These are phyloP conservation scores for Palloptera scutellata DNA, from an alignment of 2,888 invertebrate species.

Conservation along the genomic window DNA sequence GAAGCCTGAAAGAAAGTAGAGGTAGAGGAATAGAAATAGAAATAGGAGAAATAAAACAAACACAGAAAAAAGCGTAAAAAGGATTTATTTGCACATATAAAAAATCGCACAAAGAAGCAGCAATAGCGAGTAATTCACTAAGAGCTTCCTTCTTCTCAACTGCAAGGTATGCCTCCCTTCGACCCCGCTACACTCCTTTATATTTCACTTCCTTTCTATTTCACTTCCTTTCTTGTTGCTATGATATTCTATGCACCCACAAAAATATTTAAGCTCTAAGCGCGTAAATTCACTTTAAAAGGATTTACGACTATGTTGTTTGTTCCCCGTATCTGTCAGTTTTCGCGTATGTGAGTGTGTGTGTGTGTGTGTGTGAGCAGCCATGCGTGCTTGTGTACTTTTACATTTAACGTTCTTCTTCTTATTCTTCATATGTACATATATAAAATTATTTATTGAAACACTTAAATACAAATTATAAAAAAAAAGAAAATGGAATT, in stretches of 20 bases:
- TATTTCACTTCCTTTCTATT: neutral
- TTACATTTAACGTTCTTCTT: neutral
- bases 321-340: neutral
- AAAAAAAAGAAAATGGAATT: too few species aligned
- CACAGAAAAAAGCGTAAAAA: constrained; percentile 45
- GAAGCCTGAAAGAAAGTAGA: too few species aligned
- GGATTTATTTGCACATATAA: constrained; percentile 46
- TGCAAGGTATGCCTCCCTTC: neutral
- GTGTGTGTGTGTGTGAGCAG: neutral
- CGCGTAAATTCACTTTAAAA: constrained; percentile 36
- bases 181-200: neutral
- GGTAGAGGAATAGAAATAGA: too few species aligned
- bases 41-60: too few species aligned
- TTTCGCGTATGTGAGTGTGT: neutral
- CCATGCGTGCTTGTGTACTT: neutral
- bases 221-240: neutral
- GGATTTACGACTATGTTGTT: constrained; percentile 21
- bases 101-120: constrained; percentile 7
- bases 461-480: too few species aligned
- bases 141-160: neutral
- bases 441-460: too few species aligned
- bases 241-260: neutral
- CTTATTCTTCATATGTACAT: too few species aligned
- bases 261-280: constrained; percentile 12
- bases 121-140: neutral